Base-by-base conservation (phyloP, 1,140 invertebrate species). In the Caenorhabditis brenneri region DNA sequence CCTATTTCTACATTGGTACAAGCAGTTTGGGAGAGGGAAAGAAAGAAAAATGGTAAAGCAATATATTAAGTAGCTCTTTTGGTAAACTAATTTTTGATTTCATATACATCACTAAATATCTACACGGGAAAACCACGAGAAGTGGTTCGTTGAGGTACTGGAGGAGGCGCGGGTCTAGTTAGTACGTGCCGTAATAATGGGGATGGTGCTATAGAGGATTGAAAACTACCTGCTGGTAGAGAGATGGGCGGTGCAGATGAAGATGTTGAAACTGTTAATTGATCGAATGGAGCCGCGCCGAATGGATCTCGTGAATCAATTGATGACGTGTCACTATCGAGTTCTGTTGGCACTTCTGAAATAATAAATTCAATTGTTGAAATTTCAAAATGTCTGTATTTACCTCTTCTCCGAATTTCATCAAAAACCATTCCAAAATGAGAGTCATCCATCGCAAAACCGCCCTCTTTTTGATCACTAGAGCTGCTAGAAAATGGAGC, bases 221-320 rank as follows among this genome's bases (percentile, higher is more conserved):
- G 39, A 24, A 36, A 39, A 74, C 39, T 53, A 55, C 60, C 81
- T 53, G 39, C 36, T 24, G 81, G 81, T 58, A 55, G 81, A 42
- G 69, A 46, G 46, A 65, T 29, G 12, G 82, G 33, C 29, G 15
- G 51, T 31, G 51, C 48, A 33, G 51, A 55, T 53, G 48, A 55
- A 3, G 79, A 80, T 51, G 48, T 80, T n/a, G 82, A 48, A 16
- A 74, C 60, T 19, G 60, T 60, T 29, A 58, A 36, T 29, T 83
- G 84, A 39, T 85, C 84, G 27, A 85, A 85, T 10, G 84, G 84
- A 60, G 84, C 84, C 3, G 84, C 79, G 29, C 84, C 79, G 49
- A 85, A 85, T 6, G 84, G 84, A 55, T 85, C 84, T 7, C 46
- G 65, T 39, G 48, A 55, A 48, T 83, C 82, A 31, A 83, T 83